Percentiles rank a stretch among this genome's conserved stretches.
These are phyloP conservation scores for Catostylus mosaicus DNA, from an alignment of 30 jellyfish, hydroid and myxozoan species.

Conservation along the genomic window DNA sequence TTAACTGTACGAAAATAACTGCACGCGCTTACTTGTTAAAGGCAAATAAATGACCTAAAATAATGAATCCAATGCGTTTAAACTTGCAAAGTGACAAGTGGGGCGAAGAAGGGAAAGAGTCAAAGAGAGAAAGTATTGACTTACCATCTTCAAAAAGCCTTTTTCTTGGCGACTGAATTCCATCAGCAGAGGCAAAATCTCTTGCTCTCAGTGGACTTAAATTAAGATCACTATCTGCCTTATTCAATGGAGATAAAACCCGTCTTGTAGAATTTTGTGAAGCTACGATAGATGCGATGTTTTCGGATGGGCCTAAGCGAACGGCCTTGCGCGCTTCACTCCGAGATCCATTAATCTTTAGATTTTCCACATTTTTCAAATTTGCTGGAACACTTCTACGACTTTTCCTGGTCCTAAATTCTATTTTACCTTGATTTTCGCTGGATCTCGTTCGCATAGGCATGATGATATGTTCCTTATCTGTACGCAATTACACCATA, in stretches of 20 bases:
- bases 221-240: background rate
- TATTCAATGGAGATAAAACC: background rate
- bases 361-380: background rate
- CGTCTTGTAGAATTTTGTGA: background rate
- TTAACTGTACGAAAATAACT: too few species aligned
- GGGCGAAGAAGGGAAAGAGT: too few species aligned
- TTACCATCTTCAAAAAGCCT: conserved; percentile 35
- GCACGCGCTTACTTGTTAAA: too few species aligned
- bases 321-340: conserved; percentile 1
- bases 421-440: conserved; percentile 54
- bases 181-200: background rate
- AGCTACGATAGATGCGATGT: background rate
- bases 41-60: too few species aligned
- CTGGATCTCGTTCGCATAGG: conserved; percentile 52
- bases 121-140: too few species aligned
- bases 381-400: conserved; percentile 37
- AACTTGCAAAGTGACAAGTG: background rate
- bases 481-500: background rate
- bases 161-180: conserved; percentile 36
- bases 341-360: background rate
- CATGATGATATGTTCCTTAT: background rate
- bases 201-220: background rate
- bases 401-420: conserved; percentile 49
- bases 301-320: conserved; percentile 14
- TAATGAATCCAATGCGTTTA: too few species aligned